These are phyloP conservation scores for Echinometra lucunter DNA, from an alignment of 53 echinoderm and acorn worm species.

Conservation along the genomic window DNA sequence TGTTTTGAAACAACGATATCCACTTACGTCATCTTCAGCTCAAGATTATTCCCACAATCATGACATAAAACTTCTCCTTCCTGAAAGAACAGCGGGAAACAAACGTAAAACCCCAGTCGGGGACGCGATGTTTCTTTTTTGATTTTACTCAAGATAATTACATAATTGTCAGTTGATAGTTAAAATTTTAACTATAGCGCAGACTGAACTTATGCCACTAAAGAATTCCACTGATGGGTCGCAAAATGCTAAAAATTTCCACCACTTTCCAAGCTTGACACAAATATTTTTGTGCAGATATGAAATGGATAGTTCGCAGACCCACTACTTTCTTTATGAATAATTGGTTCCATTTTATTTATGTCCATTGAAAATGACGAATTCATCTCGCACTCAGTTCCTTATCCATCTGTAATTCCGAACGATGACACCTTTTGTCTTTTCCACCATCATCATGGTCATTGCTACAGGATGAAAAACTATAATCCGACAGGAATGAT, in stretches of 20 bases:
- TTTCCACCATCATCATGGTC: background rate
- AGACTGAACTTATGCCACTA: too few relatives aligned
- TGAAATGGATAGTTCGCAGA: too few relatives aligned
- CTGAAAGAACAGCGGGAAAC: too few relatives aligned
- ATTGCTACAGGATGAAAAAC: background rate
- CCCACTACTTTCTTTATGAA: too few relatives aligned
- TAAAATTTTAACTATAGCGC: background rate
- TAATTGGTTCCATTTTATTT: too few relatives aligned
- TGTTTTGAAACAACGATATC: background rate
- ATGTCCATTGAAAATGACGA: background rate
- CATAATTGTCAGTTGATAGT: background rate
- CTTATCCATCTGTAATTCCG: background rate
- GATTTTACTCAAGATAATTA: too few relatives aligned
- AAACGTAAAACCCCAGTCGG: too few relatives aligned
- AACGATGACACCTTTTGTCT: background rate
- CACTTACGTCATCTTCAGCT: background rate
- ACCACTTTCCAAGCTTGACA: too few relatives aligned
- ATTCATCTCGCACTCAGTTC: background rate
- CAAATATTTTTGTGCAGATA: too few relatives aligned
- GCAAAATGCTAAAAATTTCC: too few relatives aligned
- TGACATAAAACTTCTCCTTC: background rate
- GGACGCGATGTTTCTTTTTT: too few relatives aligned
- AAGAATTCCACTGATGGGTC: too few relatives aligned
- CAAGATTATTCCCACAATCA: background rate
- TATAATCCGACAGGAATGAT: background rate